Percentiles rank a stretch among this genome's conserved stretches.
Evolutionary conservation across 2,113 vertebrate genomes (phyloP).

Genomic region (Oryzias woworae): DNA sequence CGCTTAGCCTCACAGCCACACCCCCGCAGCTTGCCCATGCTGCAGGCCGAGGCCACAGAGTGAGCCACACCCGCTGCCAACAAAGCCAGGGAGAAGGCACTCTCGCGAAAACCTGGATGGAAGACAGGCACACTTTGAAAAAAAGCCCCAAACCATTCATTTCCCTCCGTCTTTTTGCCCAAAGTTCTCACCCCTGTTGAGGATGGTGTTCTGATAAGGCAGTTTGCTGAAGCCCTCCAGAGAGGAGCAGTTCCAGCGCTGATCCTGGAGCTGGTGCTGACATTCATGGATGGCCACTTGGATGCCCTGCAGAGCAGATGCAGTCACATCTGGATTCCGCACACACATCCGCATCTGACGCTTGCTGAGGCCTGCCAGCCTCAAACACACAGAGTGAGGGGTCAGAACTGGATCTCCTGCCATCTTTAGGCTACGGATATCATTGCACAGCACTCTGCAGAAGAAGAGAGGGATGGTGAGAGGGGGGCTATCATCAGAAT

Average conservation of each 20-base stretch:
- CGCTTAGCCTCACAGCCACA: conserved; percentile 88
- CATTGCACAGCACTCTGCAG: conserved; percentile 85
- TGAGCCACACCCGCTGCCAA: conserved; percentile 91
- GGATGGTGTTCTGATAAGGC: conserved; percentile 86
- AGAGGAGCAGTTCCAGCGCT: conserved; percentile 92
- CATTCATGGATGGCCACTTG: conserved; percentile 91
- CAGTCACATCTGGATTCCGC: conserved; percentile 88
- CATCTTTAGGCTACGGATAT: conserved; percentile 89
- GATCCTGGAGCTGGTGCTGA: conserved; percentile 87
- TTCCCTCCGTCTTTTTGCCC: background rate
- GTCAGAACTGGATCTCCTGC: conserved; percentile 87
- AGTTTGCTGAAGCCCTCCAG: conserved; percentile 83
- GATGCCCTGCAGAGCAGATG: conserved; percentile 91
- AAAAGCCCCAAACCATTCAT: background rate
- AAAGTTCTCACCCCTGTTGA: conserved; percentile 84
- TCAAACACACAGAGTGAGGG: conserved; percentile 88
- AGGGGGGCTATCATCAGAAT: conserved; percentile 21
- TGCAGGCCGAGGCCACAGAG: conserved; percentile 90
- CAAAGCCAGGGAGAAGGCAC: conserved; percentile 90
- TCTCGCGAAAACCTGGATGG: conserved; percentile 86
- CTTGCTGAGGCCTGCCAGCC: conserved; percentile 84
- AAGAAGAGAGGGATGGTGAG: conserved; percentile 14
- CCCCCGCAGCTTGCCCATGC: conserved; percentile 87
- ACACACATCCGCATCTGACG: conserved; percentile 88
- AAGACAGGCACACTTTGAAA: conserved; percentile 14